Conservation (phyloP, 2,888 invertebrate genomes). For the Lasioglossum calceatum region DNA sequence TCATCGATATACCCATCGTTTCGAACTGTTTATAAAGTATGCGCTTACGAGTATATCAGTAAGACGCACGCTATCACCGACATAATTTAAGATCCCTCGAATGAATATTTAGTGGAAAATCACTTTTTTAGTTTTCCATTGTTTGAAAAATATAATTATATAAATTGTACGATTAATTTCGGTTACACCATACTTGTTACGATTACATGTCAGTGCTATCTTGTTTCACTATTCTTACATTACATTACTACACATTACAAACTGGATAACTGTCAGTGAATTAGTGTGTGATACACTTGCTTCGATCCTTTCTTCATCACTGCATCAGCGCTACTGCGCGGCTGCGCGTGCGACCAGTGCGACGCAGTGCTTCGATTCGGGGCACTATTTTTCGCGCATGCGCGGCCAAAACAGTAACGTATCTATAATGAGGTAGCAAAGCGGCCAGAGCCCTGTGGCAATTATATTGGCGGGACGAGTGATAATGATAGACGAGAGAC, state of each 20-base stretch:
- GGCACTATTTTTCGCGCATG: too few species aligned
- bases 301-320: background rate
- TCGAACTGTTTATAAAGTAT: constrained; percentile 28
- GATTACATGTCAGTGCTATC: constrained; percentile 19
- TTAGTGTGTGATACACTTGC: constrained; percentile 2
- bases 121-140: background rate
- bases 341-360: too few species aligned
- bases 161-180: background rate
- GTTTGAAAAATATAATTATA: constrained; percentile 6
- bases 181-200: background rate
- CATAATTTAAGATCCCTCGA: constrained; percentile 14
- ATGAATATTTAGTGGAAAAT: background rate
- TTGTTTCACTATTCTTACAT: constrained; percentile 33
- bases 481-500: too few species aligned
- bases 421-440: too few species aligned
- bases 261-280: background rate
- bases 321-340: constrained; percentile 34
- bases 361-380: too few species aligned
- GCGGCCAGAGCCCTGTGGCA: too few species aligned
- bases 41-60: constrained; percentile 8
- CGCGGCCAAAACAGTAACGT: too few species aligned
- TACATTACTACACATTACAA: background rate
- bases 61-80: background rate
- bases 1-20: background rate
- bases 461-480: too few species aligned